phyloP scores from a whole-genome alignment of 2,797 vertebrate genomes.

The Clamator glandarius region DNA sequence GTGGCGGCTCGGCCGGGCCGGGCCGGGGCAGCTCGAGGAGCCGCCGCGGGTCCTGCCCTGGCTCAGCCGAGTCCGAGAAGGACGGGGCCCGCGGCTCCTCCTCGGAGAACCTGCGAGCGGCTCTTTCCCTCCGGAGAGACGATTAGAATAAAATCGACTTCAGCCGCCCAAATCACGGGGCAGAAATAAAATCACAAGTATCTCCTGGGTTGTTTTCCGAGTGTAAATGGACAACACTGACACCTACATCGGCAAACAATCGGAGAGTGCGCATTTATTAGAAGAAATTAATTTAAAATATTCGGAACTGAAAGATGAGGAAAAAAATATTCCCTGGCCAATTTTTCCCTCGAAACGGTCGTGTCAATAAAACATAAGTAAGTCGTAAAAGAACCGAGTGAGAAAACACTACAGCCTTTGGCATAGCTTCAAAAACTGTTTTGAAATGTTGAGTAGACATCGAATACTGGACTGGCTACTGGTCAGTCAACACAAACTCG shows the following conservation, averaged over 20 bases:
- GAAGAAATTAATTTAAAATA: neutral
- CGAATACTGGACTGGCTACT: neutral
- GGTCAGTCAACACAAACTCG: constrained; percentile 40
- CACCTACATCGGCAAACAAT: neutral
- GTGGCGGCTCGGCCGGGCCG: neutral
- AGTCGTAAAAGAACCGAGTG: neutral
- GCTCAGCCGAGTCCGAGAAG: neutral
- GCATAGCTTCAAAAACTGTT: neutral
- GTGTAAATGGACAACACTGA: neutral
- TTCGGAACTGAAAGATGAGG: neutral
- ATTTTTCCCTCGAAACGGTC: neutral
- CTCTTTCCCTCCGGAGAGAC: neutral
- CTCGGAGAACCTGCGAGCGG: neutral
- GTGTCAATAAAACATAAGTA: neutral
- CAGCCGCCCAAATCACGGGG: neutral
- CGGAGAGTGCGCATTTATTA: neutral
- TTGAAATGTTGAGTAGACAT: neutral
- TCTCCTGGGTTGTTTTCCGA: neutral
- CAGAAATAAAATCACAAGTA: neutral
- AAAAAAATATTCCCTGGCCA: neutral
- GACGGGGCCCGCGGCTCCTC: neutral
- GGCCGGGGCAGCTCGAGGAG: neutral
- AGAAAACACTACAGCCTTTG: neutral
- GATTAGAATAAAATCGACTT: neutral
- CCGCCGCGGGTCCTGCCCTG: neutral